A percentile compares a stretch with the other conserved stretches of the same genome.
phyloP scores from a whole-genome alignment of 2,113 vertebrate species.

The Tetrao urogallus region DNA sequence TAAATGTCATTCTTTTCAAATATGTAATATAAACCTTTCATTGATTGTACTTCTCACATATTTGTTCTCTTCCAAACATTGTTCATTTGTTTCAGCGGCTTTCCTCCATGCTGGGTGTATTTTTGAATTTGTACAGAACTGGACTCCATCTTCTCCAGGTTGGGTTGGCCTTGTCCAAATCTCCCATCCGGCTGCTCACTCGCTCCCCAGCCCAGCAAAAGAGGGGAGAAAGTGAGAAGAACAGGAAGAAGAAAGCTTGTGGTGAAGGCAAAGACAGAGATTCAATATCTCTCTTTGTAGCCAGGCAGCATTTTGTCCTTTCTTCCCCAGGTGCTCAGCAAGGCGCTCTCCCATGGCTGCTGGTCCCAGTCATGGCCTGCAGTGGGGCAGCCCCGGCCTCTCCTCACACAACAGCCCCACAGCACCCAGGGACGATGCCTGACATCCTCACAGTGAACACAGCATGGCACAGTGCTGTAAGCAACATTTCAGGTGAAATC shows the following conservation, averaged over 20 bases:
- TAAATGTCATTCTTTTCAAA: not conserved
- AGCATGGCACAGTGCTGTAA: not conserved
- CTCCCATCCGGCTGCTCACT: not conserved
- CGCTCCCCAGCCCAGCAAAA: fast-evolving
- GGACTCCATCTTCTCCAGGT: not conserved
- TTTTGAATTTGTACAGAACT: not conserved
- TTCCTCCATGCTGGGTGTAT: not conserved
- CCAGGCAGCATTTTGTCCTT: not conserved
- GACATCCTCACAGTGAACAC: too few species aligned
- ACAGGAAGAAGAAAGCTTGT: fast-evolving
- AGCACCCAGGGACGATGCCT: too few species aligned
- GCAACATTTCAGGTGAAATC: not conserved
- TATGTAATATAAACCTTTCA: not conserved
- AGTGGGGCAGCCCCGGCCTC: too few species aligned
- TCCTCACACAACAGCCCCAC: not conserved
- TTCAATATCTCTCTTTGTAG: too few species aligned
- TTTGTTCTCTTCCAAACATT: not conserved
- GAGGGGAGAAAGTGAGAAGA: not conserved
- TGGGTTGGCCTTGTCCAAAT: not conserved
- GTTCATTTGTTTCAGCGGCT: not conserved
- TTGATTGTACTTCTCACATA: not conserved
- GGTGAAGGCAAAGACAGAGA: not conserved
- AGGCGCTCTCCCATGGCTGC: not conserved
- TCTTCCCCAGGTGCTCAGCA: not conserved
- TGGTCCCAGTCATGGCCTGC: not conserved